Evolutionary conservation across 2,113 vertebrate genomes (phyloP).

Genomic region (Semicossyphus pulcher): DNA sequence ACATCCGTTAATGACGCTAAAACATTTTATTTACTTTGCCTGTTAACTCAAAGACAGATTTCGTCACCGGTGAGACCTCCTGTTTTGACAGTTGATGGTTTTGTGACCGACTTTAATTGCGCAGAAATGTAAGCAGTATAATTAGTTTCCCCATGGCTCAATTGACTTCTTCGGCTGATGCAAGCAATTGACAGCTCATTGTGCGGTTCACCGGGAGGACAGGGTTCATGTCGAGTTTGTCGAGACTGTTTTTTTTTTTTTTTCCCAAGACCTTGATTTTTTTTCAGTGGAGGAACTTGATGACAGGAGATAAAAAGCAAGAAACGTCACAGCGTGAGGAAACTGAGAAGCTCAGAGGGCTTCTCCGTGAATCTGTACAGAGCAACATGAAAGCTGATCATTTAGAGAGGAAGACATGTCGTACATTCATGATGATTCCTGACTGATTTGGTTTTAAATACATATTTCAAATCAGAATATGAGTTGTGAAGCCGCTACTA

Average conservation of each 20-base stretch:
- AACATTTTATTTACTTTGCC: background rate
- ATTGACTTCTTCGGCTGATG: conserved; percentile 54
- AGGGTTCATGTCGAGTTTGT: conserved; percentile 61
- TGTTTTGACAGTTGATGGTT: conserved; percentile 33
- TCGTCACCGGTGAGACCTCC: background rate
- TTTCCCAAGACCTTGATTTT: conserved; percentile 4
- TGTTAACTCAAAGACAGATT: conserved; percentile 6
- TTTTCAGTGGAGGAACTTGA: conserved; percentile 19
- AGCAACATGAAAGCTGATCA: conserved; percentile 23
- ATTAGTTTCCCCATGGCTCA: conserved; percentile 45
- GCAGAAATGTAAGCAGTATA: conserved; percentile 45
- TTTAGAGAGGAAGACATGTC: background rate
- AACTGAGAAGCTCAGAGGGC: conserved; percentile 9
- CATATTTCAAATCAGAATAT: background rate
- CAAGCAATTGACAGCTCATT: conserved; percentile 59
- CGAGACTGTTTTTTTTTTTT: background rate
- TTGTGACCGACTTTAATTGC: conserved; percentile 15
- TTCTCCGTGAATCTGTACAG: conserved; percentile 9
- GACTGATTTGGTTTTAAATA: conserved; percentile 3
- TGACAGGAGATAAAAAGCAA: conserved; percentile 24
- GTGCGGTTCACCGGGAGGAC: conserved; percentile 48
- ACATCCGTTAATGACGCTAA: background rate
- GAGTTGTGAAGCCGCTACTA: background rate
- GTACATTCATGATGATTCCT: background rate
- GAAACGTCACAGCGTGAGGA: conserved; percentile 10